Base-by-base conservation (phyloP, 30 jellyfish, hydroid and myxozoan genomes). In the Hydractinia symbiolongicarpus region DNA sequence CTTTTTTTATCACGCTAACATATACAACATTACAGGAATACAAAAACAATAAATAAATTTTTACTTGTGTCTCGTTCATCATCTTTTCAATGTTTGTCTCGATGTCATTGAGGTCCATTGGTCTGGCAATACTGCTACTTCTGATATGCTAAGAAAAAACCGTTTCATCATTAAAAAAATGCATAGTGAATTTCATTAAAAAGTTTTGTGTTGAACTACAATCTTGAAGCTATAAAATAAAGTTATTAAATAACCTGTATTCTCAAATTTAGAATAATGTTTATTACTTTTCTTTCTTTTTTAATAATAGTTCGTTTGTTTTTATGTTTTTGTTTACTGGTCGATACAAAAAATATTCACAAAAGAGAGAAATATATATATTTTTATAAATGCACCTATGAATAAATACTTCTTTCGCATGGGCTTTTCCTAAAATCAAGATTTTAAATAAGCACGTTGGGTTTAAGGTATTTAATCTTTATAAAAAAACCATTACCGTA, bases 31-130 rank as follows among this genome's bases (percentile, higher is more conserved):
- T 50, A 1, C n/a, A 68, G n/a, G 78, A 50, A 68, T n/a, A 11
- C 0, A 19, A 72, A 19, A 72, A 50, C 0, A 72, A 72, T 0
- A 72, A 50, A 8, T 19, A 11, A 58, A 58, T 11, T 1, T 58
- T 10, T 87, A 93, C 98, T 83, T 79, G 78, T 3, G 94, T 87
- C 50, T 60, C 77, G 9, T 67, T 83, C 15, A 93, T 94, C 76
- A 86, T 75, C 10, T 81, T 86, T 54, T 89, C 80, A 67, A 93
- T 88, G 79, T 86, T 88, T 61, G 81, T 93, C 62, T 93, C 98
- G 19, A 93, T 93, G 19, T 93, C 98, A 62, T 88, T 88, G 83
- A 93, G 67, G 64, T 93, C 98, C 96, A 93, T 87, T 21, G 96
- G 98, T 50, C 96, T 72, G 6, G 90, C 98, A 55, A 93, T 89